Evolutionary conservation across 2,888 invertebrate species (phyloP).

Genomic region (Pterostichus niger): DNA sequence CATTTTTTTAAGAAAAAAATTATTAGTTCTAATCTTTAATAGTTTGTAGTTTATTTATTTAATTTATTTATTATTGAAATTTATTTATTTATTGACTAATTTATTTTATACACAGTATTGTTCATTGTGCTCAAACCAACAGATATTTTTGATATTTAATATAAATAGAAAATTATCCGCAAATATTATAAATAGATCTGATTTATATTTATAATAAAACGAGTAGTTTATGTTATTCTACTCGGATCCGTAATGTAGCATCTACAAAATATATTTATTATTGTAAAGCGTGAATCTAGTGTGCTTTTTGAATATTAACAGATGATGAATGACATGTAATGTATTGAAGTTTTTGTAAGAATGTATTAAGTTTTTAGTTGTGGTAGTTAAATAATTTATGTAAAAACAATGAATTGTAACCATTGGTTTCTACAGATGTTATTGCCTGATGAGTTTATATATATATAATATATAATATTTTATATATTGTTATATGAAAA

Average conservation of each 20-base stretch:
- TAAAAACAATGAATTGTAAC: slow-evolving; percentile 40
- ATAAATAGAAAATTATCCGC: not conserved
- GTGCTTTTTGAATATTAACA: slow-evolving; percentile 24
- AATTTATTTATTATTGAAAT: slow-evolving; percentile 55
- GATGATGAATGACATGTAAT: slow-evolving; percentile 3
- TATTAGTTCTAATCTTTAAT: slow-evolving; percentile 46
- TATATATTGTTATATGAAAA: slow-evolving; percentile 68
- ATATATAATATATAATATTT: slow-evolving; percentile 69
- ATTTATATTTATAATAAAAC: not conserved
- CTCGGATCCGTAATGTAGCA: slow-evolving; percentile 62
- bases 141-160: slow-evolving; percentile 25
- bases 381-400: slow-evolving; percentile 33
- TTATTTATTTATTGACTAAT: slow-evolving; percentile 49
- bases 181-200: not conserved
- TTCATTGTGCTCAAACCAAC: slow-evolving; percentile 53
- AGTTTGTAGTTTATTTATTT: slow-evolving; percentile 56
- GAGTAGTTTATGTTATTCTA: slow-evolving; percentile 34
- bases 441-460: slow-evolving; percentile 70
- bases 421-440: slow-evolving; percentile 24
- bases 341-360: not conserved
- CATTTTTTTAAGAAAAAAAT: slow-evolving; percentile 56
- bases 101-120: slow-evolving; percentile 63
- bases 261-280: slow-evolving; percentile 60
- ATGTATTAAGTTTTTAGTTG: slow-evolving; percentile 21
- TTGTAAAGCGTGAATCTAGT: slow-evolving; percentile 32